Base-by-base conservation (phyloP, 2,113 vertebrate species). In the Empidonax alnorum region DNA sequence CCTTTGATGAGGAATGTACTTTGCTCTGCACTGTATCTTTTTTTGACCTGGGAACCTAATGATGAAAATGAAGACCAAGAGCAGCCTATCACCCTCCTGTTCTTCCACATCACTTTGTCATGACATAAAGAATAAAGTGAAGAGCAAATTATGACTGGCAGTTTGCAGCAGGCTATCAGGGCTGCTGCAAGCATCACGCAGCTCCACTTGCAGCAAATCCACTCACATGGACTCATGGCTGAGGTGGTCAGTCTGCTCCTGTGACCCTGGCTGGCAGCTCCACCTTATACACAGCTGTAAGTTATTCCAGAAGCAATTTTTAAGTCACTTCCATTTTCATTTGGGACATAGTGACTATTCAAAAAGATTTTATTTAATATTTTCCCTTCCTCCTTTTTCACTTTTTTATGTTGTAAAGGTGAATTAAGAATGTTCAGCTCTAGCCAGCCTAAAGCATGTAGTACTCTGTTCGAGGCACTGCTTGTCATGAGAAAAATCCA, bases 121-220 rank as follows among this genome's bases (percentile, higher is more conserved):
- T 61, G 52, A 31, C 53, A 58, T 52, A 12, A 50, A 58, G 31
- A 41, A 58, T 9, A 46, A 58, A 68, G 35, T 0, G 0, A 2
- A 5, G 52, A 78, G 44, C 18, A 13, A 35, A 79, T 55, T 39
- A 83, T 41, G 24, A 55, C 44, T 41, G 39, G 35, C 18, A 23
- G 39, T 59, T 79, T 65, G 31, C 50, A 59, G 31, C 49, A 79
- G 56, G 61, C 39, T 55, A 41, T 58, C 16, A 28, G 39, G 44
- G 37, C 30, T 7, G 4, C 49, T 44, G 20, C 18, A 23, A 61
- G 41, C 58, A 39, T 42, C 24, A 3, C 3, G 19, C 21, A 47
- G 39, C 33, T 63, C 41, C 37, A 6, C 0, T 3, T 17, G 46
- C 12, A 23, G 37, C 13, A 35, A 41, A 35, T 41, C 7, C 15